Base-by-base conservation (phyloP, 92 coral and sea anemone species). In the Zoanthus solanderi region DNA sequence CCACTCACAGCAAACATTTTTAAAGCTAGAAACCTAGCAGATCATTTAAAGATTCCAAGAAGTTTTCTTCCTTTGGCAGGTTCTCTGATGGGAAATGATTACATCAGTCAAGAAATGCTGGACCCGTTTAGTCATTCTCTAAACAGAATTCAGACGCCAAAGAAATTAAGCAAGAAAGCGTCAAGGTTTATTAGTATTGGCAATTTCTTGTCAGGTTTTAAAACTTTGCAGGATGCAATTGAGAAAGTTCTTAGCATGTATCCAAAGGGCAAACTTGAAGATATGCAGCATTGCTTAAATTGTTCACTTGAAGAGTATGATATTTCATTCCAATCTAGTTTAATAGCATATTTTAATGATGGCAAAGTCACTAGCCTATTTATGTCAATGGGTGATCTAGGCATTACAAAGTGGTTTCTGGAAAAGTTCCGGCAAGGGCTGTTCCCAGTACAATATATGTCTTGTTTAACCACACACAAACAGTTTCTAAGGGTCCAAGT, bases 1-100 rank as follows among this genome's bases (percentile, higher is more conserved):
- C 91, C 83, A 46, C 75, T 88, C 10, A 85, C 82, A 42, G 98
- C 88, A 50, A 76, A 80, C 13, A 46, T 92, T 68, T 95, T 87
- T 89, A 87, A 84, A 48, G 88, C 94, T 15, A 31, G 12, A 18
- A 87, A 81, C 54, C 74, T 97, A 76, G 92, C 98, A 68, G 73
- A 84, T 58, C 88, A 91, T 79, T 90, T 97, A 42, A 45, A 87
- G 63, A 89, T 97, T 37, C 85, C 79, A 15, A 73, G 69, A 28
- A 76, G 45, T 6, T 84, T 95, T 56, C 86, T 94, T 42, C 98
- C 99, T 7, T 79, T 97, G 83, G 85, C 93, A 9, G 99, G 97
- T 63, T 97, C 99, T 28, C 83, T 95, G 42, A 83, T 96, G 47
- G 99, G 98, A 6, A 97, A 97, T 76, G 99, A 97, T 71, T 97